phyloP scores from a whole-genome alignment of 2,797 vertebrate species.

The Eutrigla gurnardus region DNA sequence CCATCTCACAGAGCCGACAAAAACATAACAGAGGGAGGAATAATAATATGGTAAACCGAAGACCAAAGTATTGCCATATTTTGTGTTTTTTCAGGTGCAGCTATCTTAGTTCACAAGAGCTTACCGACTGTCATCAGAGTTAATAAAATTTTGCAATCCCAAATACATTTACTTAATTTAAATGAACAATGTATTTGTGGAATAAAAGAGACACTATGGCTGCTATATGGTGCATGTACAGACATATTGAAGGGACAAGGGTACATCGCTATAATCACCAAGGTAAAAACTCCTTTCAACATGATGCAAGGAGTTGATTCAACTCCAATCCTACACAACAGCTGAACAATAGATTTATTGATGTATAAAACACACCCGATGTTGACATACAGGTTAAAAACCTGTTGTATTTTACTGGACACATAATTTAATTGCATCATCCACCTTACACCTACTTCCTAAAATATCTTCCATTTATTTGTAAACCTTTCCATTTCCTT shows the following conservation, averaged over 20 bases:
- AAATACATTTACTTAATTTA: neutral
- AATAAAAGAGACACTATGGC: neutral
- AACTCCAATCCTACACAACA: neutral
- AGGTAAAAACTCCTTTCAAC: neutral
- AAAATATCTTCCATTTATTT: neutral
- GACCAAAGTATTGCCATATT: neutral
- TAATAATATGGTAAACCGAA: neutral
- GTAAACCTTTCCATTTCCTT: neutral
- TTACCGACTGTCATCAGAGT: neutral
- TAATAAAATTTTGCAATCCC: neutral
- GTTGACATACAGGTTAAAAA: neutral
- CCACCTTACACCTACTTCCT: neutral
- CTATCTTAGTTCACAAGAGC: neutral
- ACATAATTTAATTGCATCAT: neutral
- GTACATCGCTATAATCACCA: too few relatives aligned
- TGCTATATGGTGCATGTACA: neutral
- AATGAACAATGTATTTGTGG: neutral
- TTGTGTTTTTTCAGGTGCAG: neutral
- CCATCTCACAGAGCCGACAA: neutral
- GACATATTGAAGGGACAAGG: too few relatives aligned
- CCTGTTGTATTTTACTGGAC: neutral
- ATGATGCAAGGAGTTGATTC: neutral
- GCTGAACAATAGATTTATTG: neutral
- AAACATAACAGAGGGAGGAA: neutral
- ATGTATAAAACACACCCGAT: neutral